Base-by-base conservation (phyloP, 2,797 vertebrate genomes). In the Graptemys geographica region DNA sequence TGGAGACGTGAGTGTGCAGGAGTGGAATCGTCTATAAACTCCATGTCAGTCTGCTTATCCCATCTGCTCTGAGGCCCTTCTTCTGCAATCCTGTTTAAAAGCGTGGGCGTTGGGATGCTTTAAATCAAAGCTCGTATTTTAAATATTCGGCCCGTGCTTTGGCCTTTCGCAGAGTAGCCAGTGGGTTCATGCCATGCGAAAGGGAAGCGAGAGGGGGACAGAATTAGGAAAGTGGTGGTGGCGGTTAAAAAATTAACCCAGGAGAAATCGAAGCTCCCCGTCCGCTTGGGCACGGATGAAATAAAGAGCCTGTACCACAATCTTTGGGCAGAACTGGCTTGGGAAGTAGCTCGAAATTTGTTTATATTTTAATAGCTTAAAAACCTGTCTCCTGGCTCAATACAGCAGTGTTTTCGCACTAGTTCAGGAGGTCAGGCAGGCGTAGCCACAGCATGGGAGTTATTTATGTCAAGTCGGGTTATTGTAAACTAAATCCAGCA, bases 361-460 rank as follows among this genome's bases (percentile, higher is more conserved):
- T 78, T 27, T 41, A 44, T 10, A n/a, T 78, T 92, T 89, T 88
- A 89, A 95, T 87, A 87, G 47, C 74, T 79, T 92, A 91, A 59
- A 62, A 2, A 76, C 88, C 90, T 91, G 53, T 84, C 80, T 90
- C 90, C 94, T 94, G 93, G 96, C 96, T 97, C 97, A 97, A 97
- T 88, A 91, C 95, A 79, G 92, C 90, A 94, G 96, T 96, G 96
- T 95, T 93, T 96, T 96, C 83, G 90, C 92, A 69, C 72, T 55
- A 69, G 98, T 98, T 98, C 97, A 97, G 95, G 96, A 97, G 97
- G 98, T 98, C 98, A 98, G 82, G 91, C 96, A 97, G 96, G 97
- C 96, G 96, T 97, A 98, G 97, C 96, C 96, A 97, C 98, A 97
- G 92, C 97, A 91, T 90, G 96, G 96, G 97, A 98, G 97, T 97